Evolutionary conservation across 2,113 vertebrate genomes (phyloP).

Genomic region (Python bivittatus): DNA sequence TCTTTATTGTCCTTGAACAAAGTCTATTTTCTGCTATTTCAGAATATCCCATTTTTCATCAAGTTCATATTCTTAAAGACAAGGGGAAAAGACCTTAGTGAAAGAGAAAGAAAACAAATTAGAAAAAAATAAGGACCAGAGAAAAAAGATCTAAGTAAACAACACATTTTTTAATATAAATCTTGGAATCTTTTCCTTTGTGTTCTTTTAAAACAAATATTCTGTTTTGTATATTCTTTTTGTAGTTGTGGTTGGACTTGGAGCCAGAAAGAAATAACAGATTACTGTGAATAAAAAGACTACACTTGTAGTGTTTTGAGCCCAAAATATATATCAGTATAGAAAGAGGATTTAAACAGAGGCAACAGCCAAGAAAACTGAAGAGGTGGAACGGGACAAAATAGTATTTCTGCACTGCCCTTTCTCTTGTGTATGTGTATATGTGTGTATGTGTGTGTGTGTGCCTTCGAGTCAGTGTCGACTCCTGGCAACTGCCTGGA

Average conservation of each 20-base stretch:
- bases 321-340: not conserved
- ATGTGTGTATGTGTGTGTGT: not conserved
- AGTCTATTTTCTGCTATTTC: not conserved
- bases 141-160: not conserved
- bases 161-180: not conserved
- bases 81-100: not conserved
- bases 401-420: not conserved
- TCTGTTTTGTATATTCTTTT: not conserved
- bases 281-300: not conserved
- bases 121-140: not conserved
- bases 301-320: not conserved
- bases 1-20: not conserved
- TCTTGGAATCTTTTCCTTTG: not conserved
- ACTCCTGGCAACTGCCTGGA: not conserved
- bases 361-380: not conserved
- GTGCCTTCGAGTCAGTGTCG: not conserved
- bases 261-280: slow-evolving; percentile 21
- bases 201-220: not conserved
- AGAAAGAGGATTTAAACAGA: not conserved
- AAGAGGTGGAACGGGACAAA: not conserved
- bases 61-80: not conserved
- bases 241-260: not conserved
- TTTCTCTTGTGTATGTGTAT: not conserved
- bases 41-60: not conserved
- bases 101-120: not conserved